Conservation (phyloP, 2,888 invertebrate species). For the Crocallis elinguaria region DNA sequence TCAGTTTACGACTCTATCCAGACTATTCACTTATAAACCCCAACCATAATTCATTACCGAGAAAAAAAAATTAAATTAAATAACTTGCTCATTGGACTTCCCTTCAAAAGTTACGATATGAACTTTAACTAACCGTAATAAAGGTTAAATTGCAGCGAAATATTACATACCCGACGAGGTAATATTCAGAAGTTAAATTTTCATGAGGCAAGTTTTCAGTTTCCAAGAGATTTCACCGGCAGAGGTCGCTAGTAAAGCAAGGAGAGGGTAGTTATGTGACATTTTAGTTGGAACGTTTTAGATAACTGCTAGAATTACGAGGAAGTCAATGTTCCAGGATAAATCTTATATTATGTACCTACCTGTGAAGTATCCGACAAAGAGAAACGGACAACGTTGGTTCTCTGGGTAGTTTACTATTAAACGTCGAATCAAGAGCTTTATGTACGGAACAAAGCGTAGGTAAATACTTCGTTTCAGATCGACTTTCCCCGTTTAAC, state of each 20-base stretch:
- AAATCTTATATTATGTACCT: too few relatives aligned
- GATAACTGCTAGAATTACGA: not conserved
- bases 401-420: too few relatives aligned
- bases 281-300: constrained; percentile 4
- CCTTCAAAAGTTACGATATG: not conserved
- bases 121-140: constrained; percentile 16
- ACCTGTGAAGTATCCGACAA: too few relatives aligned
- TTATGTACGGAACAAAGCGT: too few relatives aligned
- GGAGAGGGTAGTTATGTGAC: constrained; percentile 1
- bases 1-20: not conserved
- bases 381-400: too few relatives aligned
- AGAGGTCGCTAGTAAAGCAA: constrained; percentile 3
- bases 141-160: constrained; percentile 8
- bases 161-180: constrained; percentile 5
- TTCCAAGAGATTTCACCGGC: constrained; percentile 18
- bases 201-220: constrained; percentile 31
- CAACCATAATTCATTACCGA: constrained; percentile 11
- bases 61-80: constrained; percentile 32
- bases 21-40: not conserved
- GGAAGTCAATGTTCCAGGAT: too few relatives aligned
- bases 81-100: constrained; percentile 11
- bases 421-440: too few relatives aligned
- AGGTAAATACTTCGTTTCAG: not conserved
- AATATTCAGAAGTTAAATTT: constrained; percentile 33
- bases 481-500: not conserved